These are phyloP conservation scores for Machimus rusticus DNA, from an alignment of 2,888 invertebrate genomes.

Conservation along the genomic window DNA sequence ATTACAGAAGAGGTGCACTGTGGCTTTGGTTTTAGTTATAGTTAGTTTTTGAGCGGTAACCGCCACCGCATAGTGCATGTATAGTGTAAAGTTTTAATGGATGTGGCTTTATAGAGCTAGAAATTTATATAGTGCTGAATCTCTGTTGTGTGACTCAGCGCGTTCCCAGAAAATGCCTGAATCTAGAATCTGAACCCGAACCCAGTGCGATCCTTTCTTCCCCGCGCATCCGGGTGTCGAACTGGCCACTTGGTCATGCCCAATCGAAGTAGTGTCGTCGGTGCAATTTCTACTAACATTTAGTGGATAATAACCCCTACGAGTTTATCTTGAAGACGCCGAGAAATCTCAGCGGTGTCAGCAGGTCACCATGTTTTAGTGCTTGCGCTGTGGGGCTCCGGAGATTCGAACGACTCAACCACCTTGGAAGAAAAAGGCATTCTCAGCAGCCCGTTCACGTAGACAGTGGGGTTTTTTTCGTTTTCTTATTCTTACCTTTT, in stretches of 20 bases:
- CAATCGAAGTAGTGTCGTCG: neutral
- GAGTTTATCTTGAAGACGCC: conserved; percentile 9
- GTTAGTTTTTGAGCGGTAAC: neutral
- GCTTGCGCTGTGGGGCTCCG: neutral
- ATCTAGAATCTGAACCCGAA: neutral
- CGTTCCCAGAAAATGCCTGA: neutral
- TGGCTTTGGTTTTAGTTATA: neutral
- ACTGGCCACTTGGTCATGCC: neutral
- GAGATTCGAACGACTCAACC: neutral
- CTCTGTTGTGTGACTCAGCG: conserved; percentile 19
- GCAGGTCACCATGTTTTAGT: conserved; percentile 31
- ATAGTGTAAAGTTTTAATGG: neutral
- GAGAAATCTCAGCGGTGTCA: conserved; percentile 19
- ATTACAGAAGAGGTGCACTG: neutral
- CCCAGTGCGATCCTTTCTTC: neutral
- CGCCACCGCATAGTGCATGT: neutral
- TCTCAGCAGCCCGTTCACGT: neutral
- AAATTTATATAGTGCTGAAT: neutral
- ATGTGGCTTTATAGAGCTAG: neutral
- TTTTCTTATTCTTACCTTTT: neutral
- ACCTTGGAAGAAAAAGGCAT: conserved; percentile 14
- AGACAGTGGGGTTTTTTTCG: neutral
- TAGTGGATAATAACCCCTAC: conserved; percentile 21
- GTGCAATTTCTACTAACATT: neutral
- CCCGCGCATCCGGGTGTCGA: neutral